Base-by-base conservation (phyloP, 1,140 invertebrate species). In the Oryctes rhinoceros region DNA sequence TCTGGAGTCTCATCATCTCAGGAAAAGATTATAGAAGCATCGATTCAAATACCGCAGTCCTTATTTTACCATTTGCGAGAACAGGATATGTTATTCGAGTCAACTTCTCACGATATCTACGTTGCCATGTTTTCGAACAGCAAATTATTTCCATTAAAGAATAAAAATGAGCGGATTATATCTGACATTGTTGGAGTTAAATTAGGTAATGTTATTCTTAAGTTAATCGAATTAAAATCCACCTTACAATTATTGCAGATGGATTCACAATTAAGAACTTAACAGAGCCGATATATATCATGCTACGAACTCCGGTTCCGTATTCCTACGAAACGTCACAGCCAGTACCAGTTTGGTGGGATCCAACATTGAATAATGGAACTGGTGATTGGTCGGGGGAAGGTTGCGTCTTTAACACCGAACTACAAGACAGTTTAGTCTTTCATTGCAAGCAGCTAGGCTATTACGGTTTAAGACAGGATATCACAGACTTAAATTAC, bases 391-490 rank as follows among this genome's bases (percentile, higher is more conserved):
- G 95, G 92, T 91, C 91, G 0, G 92, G 90, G 18, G 89, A 92
- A 62, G 93, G 93, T 44, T 96, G 94, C 86, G 88, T 91, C 15
- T 89, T 94, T 62, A 89, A 89, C 37, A 90, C 91, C 76, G 87
- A 91, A 24, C 82, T 91, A 11, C 90, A 91, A 80, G 92, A 92
- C 49, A 90, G 94, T 83, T 90, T 96, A 75, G 92, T 95, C 59
- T 95, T 97, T 84, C 92, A 92, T 79, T 97, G 96, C 86, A 89
- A 93, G 81, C 91, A 92, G 81, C 88, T 96, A 7, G 95, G 95
- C 0, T 96, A 96, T 87, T 97, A 95, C 84, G 94, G 94, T 0
- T 88, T 97, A 13, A 85, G 96, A 20, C 94, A 96, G 87, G 93
- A 92, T 84, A 89, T 91, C 37, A 86, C 85, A 86, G 86, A 20